A percentile compares a stretch with the other conserved stretches of the same genome.
phyloP scores from a whole-genome alignment of 2,888 invertebrate species.

The Eudemis profundana region DNA sequence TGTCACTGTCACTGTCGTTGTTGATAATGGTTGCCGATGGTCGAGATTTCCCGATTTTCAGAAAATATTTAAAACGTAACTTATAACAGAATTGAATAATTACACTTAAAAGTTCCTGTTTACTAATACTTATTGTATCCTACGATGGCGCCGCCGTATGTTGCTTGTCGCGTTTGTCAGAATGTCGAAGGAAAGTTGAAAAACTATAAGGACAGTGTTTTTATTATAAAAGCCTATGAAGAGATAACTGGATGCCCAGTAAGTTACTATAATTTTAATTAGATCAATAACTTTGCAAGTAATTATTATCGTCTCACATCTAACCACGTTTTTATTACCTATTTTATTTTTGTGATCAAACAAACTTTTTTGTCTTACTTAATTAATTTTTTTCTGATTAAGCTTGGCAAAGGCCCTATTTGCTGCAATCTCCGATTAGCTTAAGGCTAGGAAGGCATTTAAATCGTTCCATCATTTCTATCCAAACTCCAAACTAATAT shows the following conservation, averaged over 20 bases:
- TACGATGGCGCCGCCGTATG: slow-evolving; percentile 34
- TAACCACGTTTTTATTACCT: no score
- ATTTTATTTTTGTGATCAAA: no score
- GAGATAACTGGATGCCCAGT: slow-evolving; percentile 29
- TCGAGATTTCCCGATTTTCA: background rate
- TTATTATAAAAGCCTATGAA: slow-evolving; percentile 22
- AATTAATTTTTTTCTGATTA: no score
- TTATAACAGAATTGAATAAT: slow-evolving; percentile 3
- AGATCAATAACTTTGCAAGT: no score
- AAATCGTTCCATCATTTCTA: no score
- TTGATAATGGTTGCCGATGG: background rate
- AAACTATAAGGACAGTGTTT: slow-evolving; percentile 21
- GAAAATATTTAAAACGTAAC: background rate
- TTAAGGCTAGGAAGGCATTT: no score
- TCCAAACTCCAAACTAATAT: no score
- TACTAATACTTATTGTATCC: background rate
- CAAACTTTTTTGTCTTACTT: no score
- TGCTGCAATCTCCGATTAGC: no score
- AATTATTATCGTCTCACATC: no score
- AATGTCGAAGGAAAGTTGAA: slow-evolving; percentile 34
- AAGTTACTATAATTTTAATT: slow-evolving; percentile 8
- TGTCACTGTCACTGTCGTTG: slow-evolving; percentile 3
- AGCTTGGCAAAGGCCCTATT: no score
- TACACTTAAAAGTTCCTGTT: background rate
- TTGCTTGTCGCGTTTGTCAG: slow-evolving; percentile 37